A percentile compares a stretch with the other conserved stretches of the same genome.
phyloP scores from a whole-genome alignment of 2,113 vertebrate genomes.

The Rhynchomys soricoides region DNA sequence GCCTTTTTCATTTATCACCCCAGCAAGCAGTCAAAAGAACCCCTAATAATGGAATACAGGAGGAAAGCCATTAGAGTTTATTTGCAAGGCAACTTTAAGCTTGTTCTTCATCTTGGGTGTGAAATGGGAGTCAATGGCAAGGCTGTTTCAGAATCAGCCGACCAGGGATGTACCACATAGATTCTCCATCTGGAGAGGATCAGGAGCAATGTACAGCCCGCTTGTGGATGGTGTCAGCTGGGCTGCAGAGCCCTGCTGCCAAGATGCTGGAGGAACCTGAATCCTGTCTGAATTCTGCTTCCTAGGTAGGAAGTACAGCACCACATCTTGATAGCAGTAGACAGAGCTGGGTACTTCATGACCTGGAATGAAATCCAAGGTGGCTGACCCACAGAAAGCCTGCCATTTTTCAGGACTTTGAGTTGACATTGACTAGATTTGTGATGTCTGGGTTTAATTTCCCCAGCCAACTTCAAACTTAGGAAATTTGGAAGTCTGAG shows the following conservation, averaged over 20 bases:
- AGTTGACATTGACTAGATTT: not conserved
- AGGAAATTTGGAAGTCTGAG: not conserved
- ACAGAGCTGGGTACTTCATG: not conserved
- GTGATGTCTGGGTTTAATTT: not conserved
- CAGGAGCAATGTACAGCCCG: not conserved
- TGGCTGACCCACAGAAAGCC: not conserved
- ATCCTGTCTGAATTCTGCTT: not conserved
- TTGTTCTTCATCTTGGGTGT: slow-evolving; percentile 67
- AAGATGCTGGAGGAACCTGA: not conserved
- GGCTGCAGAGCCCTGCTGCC: not conserved
- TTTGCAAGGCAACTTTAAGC: slow-evolving; percentile 82
- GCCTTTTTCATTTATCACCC: slow-evolving; percentile 88
- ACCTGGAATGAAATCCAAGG: not conserved
- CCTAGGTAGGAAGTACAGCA: not conserved
- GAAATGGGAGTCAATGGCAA: slow-evolving; percentile 53
- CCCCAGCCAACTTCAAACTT: not conserved
- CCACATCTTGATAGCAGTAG: not conserved
- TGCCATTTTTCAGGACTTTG: not conserved
- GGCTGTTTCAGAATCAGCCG: not conserved
- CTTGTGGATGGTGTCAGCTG: not conserved
- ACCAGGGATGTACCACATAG: not conserved
- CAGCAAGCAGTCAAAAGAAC: slow-evolving; percentile 85
- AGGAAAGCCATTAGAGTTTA: slow-evolving; percentile 85
- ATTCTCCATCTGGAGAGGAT: not conserved
- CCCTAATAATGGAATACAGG: slow-evolving; percentile 83